A percentile compares a stretch with the other conserved stretches of the same genome.
phyloP scores from a whole-genome alignment of 2,113 vertebrate genomes.

The Eonycteris spelaea region DNA sequence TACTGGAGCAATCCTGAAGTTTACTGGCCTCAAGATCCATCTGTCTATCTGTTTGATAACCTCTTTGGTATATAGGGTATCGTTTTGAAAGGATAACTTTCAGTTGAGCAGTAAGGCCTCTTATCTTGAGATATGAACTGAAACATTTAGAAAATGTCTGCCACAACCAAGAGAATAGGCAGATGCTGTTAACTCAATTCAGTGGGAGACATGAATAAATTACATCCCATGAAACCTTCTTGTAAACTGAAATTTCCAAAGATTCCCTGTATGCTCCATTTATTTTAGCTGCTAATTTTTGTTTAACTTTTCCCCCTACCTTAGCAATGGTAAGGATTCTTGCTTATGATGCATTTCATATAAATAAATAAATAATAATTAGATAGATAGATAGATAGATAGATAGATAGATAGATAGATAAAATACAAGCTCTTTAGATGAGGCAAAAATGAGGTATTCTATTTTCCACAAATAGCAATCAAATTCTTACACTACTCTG shows the following conservation, averaged over 20 bases:
- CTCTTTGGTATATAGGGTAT: not conserved
- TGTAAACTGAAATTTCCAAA: constrained; percentile 39
- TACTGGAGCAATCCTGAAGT: no score
- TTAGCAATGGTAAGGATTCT: not conserved
- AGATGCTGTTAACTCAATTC: constrained; percentile 3
- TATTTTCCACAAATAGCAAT: not conserved
- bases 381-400: no score
- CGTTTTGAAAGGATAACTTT: not conserved
- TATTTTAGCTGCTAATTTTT: not conserved
- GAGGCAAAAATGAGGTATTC: not conserved
- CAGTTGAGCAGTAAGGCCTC: not conserved
- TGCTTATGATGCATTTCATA: not conserved
- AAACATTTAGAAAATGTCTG: not conserved
- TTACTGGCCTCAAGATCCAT: not conserved
- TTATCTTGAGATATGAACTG: not conserved
- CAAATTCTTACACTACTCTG: not conserved
- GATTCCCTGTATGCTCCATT: constrained; percentile 35
- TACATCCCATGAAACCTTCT: not conserved
- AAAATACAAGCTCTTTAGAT: not conserved
- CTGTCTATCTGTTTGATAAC: not conserved
- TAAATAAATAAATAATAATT: no score
- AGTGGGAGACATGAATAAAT: constrained; percentile 38
- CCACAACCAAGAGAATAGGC: not conserved
- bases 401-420: no score
- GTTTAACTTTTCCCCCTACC: not conserved